phyloP scores from a whole-genome alignment of 2,113 vertebrate species.

The Mirounga angustirostris region DNA sequence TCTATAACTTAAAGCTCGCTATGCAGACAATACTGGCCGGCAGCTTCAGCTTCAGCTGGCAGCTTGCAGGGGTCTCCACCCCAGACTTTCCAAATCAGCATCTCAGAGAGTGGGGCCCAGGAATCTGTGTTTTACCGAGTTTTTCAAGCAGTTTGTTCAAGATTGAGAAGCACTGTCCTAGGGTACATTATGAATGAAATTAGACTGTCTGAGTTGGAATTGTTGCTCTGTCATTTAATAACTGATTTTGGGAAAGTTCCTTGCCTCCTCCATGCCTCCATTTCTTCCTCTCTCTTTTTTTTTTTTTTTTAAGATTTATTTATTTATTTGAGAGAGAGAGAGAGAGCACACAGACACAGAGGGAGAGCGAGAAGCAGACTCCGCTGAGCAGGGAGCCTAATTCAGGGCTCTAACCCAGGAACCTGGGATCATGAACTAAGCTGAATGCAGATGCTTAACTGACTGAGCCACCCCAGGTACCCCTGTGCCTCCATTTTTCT shows the following conservation, averaged over 20 bases:
- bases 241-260: background rate
- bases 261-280: background rate
- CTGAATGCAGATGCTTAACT: background rate
- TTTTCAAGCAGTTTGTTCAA: background rate
- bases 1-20: background rate
- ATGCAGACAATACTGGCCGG: rapidly evolving
- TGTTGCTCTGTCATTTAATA: background rate
- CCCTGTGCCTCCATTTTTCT: background rate
- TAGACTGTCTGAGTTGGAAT: background rate
- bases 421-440: background rate
- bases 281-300: background rate
- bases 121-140: background rate
- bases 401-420: background rate
- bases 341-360: background rate
- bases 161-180: background rate
- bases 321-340: background rate
- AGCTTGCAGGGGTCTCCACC: background rate
- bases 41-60: background rate
- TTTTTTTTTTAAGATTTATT: background rate
- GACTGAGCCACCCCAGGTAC: background rate
- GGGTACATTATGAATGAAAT: background rate
- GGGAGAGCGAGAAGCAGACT: background rate
- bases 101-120: background rate
- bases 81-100: background rate
- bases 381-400: background rate